Base-by-base conservation (phyloP, 2,797 vertebrate species). In the Gymnoscopelus microlampas region DNA sequence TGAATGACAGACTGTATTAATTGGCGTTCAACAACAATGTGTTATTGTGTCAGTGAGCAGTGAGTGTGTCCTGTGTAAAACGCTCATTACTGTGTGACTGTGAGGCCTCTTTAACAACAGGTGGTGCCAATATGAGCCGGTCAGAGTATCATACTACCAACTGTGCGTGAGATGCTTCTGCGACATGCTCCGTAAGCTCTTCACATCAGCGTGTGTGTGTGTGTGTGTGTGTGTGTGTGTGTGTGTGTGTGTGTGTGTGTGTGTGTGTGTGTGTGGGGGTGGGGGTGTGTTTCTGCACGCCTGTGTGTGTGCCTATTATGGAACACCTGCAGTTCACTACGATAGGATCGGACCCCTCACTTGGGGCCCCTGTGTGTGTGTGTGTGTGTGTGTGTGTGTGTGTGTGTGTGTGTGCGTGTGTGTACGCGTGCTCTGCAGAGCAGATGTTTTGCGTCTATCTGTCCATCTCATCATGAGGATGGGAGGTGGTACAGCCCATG, bases 371-470 rank as follows among this genome's bases (percentile, higher is more conserved):
- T 62, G 44, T 59, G n/a, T 62, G 60, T 50, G 60, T 50, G 60
- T 50, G 60, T 62, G 44, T 50, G 47, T 62, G 60, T 50, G 55
- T 51, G 35, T 14, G 53, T 35, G 44, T 58, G 54, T 58, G 54
- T 13, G 39, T 67, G 55, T 32, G 32, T 24, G 63, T 44, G 63
- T 44, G 63, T 53, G 63, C 24, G 39, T 9, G 26, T 10, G 26
- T 19, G 47, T 12, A 6, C 9, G 50, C 12, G 44, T 53, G 57
- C 68, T 73, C 44, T 66, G 48, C 50, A 75, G 60, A 82, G 78
- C 87, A 88, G 82, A 88, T 90, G 85, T 86, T 83, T 71, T 29
- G 15, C n/a, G 65, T 85, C 68, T 82, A 78, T 85, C 77, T 81
- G 85, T 84, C 77, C 70, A 73, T 84, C 83, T 83, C 83, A 80